Conservation (phyloP, 2,797 vertebrate genomes). For the Denticeps clupeoides region DNA sequence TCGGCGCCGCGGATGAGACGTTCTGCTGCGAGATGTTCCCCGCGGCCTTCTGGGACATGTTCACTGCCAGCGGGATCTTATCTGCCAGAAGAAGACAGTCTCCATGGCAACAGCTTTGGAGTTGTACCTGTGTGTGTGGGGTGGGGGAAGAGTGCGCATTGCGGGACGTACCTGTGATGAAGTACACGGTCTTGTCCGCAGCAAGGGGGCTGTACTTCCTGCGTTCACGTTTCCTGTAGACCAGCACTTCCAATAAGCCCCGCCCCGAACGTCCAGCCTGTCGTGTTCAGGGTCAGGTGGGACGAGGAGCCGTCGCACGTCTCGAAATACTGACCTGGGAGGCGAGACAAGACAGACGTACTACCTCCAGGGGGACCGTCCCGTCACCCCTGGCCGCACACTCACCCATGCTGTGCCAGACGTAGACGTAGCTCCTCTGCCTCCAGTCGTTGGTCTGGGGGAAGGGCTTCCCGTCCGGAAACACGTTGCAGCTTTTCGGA, state of each 20-base stretch:
- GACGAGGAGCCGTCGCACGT: slow-evolving; percentile 66
- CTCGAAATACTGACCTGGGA: slow-evolving; percentile 76
- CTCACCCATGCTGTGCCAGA: slow-evolving; percentile 82
- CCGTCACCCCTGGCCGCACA: slow-evolving; percentile 8
- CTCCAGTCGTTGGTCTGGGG: slow-evolving; percentile 66
- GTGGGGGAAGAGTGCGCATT: slow-evolving; percentile 50
- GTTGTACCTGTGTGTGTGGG: too few species aligned
- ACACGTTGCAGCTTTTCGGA: slow-evolving; percentile 53
- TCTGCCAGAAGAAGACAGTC: too few species aligned
- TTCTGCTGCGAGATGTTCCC: slow-evolving; percentile 66
- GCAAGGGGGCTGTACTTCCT: slow-evolving; percentile 60
- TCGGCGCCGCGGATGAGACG: slow-evolving; percentile 70
- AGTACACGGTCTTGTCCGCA: slow-evolving; percentile 57
- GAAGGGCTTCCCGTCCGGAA: slow-evolving; percentile 81
- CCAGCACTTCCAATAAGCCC: slow-evolving; percentile 71
- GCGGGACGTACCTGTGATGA: slow-evolving; percentile 39
- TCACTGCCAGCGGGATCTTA: slow-evolving; percentile 76
- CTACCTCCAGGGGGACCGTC: slow-evolving; percentile 11
- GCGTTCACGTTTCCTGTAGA: slow-evolving; percentile 68
- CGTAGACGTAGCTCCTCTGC: slow-evolving; percentile 71
- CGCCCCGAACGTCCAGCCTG: slow-evolving; percentile 64
- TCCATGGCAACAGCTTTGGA: too few species aligned
- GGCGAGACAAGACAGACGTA: background rate
- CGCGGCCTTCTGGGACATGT: slow-evolving; percentile 74
- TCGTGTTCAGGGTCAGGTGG: slow-evolving; percentile 71